A percentile compares a stretch with the other conserved stretches of the same genome.
phyloP scores from a whole-genome alignment of 1,140 invertebrate species.

The Microplitis mediator region DNA sequence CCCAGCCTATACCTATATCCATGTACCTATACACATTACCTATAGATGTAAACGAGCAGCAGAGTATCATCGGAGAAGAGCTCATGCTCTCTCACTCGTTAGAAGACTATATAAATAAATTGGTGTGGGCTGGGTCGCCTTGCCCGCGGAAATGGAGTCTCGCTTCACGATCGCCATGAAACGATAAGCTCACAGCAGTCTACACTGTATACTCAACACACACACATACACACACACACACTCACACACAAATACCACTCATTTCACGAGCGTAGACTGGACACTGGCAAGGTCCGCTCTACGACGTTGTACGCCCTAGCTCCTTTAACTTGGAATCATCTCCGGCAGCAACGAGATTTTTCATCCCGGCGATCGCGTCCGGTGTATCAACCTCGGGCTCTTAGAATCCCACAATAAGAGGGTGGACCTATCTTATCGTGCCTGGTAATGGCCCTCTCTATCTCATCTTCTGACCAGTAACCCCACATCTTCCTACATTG shows the following conservation, averaged over 20 bases:
- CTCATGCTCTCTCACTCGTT: slow-evolving; percentile 43
- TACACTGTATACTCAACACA: neutral
- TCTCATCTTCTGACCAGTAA: slow-evolving; percentile 54
- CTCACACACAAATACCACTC: neutral
- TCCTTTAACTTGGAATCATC: slow-evolving; percentile 29
- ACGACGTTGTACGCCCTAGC: slow-evolving; percentile 19
- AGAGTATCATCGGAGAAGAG: slow-evolving; percentile 21
- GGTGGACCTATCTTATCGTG: slow-evolving; percentile 61
- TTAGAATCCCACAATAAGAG: slow-evolving; percentile 31
- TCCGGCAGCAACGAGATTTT: slow-evolving; percentile 48
- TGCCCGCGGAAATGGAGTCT: slow-evolving; percentile 61
- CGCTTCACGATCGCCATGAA: slow-evolving; percentile 55
- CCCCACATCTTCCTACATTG: slow-evolving; percentile 38
- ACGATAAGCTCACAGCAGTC: slow-evolving; percentile 53
- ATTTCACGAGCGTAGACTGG: neutral
- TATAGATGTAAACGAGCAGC: slow-evolving; percentile 52
- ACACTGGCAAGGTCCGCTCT: slow-evolving; percentile 7
- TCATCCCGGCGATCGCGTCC: slow-evolving; percentile 57
- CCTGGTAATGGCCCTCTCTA: slow-evolving; percentile 60
- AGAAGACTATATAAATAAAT: slow-evolving; percentile 51
- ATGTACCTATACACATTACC: neutral
- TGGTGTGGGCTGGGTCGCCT: slow-evolving; percentile 45
- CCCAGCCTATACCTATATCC: too few species aligned
- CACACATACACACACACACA: neutral
- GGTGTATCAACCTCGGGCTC: slow-evolving; percentile 50